Base-by-base conservation (phyloP, 2,888 invertebrate genomes). In the Acrobeloides nanus region DNA sequence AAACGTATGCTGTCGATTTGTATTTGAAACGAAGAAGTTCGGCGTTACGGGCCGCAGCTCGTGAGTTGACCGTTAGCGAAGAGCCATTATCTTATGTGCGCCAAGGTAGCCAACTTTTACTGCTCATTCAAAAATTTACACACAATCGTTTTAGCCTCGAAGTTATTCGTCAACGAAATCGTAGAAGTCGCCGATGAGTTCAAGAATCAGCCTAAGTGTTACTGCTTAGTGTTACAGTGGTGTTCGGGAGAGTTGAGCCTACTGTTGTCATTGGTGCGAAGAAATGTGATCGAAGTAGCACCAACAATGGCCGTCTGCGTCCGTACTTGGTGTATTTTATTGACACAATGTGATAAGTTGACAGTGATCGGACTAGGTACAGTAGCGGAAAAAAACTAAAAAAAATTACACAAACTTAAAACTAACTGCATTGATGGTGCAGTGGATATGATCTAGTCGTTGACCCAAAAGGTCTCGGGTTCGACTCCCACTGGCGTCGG, bases 211-310 rank as follows among this genome's bases (percentile, higher is more conserved):
- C 55, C 61, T 1, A 52, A 63, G 39, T 55, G 61, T 41, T 64
- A 61, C 26, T 64, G 64, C 34, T 55, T 59, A 92, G 62, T 71
- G 12, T 52, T 70, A 7, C 62, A 63, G 46, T 73, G 71, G 68
- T 62, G 66, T 48, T 64, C 63, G 8, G 59, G 59, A 26, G 74
- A 73, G 45, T 42, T 73, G 55, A 61, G 59, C 21, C 52, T 59
- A 8, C 56, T 72, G 12, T 46, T 72, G 5, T 53, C 53, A 1
- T 53, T 70, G 21, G 57, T 74, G 26, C 48, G 65, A 21, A 41
- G 71, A 32, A 66, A 73, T 48, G 70, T 74, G 0, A 62, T 73
- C 37, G 68, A 68, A 48, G 69, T 68, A 3, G 68, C 68, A 1
- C 66, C 69, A 0, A 64, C 68, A n/a, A 69, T 67, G 37, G 67